These are phyloP conservation scores for Anser brachyrhynchus DNA, from an alignment of 2,113 vertebrate species.

Conservation along the genomic window DNA sequence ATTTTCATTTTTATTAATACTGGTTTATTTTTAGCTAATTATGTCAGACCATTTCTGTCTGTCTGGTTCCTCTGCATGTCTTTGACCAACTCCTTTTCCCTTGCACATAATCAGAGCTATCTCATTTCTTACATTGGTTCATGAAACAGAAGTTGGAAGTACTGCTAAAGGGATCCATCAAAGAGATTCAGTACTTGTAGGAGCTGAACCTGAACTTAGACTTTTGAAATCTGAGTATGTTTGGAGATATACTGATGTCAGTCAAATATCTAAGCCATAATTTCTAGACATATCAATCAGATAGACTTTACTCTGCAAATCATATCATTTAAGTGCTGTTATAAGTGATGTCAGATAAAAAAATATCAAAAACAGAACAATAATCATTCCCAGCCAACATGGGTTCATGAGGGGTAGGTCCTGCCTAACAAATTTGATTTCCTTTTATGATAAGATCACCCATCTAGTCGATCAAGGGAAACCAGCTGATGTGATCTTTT, in stretches of 20 bases:
- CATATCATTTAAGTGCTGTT: neutral
- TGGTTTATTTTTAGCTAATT: conserved; percentile 28
- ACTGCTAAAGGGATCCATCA: neutral
- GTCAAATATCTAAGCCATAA: neutral
- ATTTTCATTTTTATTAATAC: conserved; percentile 30
- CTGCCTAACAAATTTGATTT: too few species aligned
- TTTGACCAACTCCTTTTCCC: neutral
- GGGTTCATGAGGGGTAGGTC: too few species aligned
- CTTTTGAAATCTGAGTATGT: neutral
- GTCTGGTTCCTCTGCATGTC: neutral
- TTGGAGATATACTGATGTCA: neutral
- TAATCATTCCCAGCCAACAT: neutral
- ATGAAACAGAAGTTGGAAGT: neutral
- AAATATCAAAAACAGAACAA: neutral
- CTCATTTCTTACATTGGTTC: neutral
- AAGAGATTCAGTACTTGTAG: neutral
- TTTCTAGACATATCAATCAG: neutral
- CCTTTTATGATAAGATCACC: too few species aligned
- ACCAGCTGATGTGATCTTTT: too few species aligned
- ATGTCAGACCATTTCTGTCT: neutral
- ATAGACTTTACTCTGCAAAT: neutral
- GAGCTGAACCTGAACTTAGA: neutral
- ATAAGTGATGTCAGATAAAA: neutral
- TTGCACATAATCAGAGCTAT: neutral
- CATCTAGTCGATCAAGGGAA: too few species aligned